A percentile compares a stretch with the other conserved stretches of the same genome.
phyloP scores from a whole-genome alignment of 2,888 invertebrate species.

The Dusona sp. region DNA sequence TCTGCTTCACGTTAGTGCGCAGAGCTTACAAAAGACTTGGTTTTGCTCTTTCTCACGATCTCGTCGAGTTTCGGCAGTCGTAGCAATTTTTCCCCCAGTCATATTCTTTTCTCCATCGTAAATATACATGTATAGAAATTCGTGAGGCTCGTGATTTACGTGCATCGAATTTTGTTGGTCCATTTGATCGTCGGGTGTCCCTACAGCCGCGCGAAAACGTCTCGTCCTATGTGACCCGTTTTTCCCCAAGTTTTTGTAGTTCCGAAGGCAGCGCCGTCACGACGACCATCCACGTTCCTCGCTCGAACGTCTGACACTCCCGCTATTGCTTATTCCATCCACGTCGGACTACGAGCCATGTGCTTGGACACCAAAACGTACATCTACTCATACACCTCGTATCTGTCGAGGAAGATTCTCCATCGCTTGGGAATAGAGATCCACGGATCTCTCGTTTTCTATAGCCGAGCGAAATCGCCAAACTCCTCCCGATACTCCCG shows the following conservation, averaged over 20 bases:
- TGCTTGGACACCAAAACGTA: constrained; percentile 20
- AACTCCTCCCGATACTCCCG: constrained; percentile 9
- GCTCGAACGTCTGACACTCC: constrained; percentile 1
- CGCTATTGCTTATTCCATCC: constrained; percentile 28
- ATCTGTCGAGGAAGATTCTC: constrained; percentile 20
- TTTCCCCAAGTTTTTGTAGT: not conserved
- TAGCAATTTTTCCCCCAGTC: constrained; percentile 8
- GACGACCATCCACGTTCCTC: not conserved
- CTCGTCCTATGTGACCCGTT: constrained; percentile 3
- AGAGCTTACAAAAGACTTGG: not conserved
- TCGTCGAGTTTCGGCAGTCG: constrained; percentile 4
- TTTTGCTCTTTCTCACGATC: constrained; percentile 5
- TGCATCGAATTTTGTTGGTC: constrained; percentile 17
- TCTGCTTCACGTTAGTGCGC: not conserved
- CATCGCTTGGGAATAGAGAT: not conserved
- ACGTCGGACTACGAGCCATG: constrained; percentile 11
- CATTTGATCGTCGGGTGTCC: not conserved
- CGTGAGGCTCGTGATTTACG: constrained; percentile 21
- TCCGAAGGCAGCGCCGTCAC: not conserved
- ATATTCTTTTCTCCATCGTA: not conserved
- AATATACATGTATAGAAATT: not conserved
- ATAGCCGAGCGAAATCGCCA: constrained; percentile 17
- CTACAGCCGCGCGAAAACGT: constrained; percentile 11
- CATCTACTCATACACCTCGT: constrained; percentile 20
- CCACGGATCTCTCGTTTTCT: not conserved